Evolutionary conservation across 2,113 vertebrate species (phyloP).

Genomic region (Polypterus bichir): DNA sequence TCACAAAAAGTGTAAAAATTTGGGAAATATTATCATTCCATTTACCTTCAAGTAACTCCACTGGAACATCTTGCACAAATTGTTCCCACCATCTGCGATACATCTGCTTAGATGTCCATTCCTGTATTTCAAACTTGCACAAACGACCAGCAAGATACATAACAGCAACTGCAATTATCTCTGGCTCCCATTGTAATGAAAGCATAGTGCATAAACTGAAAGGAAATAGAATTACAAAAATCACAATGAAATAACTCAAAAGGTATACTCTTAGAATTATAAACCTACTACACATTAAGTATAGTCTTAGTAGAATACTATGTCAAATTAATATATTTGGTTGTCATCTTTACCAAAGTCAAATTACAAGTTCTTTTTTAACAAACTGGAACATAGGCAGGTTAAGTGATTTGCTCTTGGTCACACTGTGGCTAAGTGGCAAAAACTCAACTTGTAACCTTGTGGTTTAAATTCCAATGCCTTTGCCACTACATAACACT

Average conservation of each 20-base stretch:
- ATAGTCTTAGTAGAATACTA: neutral
- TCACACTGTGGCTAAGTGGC: no score
- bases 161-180: constrained; percentile 94
- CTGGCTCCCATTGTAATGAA: constrained; percentile 95
- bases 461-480: no score
- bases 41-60: constrained; percentile 90
- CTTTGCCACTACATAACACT: no score
- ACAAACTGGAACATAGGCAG: no score
- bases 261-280: no score
- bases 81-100: constrained; percentile 97
- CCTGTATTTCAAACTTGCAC: constrained; percentile 96
- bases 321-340: neutral
- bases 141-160: constrained; percentile 94
- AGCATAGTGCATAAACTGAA: constrained; percentile 87
- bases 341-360: no score
- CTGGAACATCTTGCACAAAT: constrained; percentile 94
- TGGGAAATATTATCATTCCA: neutral
- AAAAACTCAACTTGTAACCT: no score
- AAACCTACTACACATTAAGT: neutral
- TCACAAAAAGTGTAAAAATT: neutral
- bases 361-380: no score
- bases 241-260: neutral
- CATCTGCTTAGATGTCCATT: constrained; percentile 91
- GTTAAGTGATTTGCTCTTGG: no score
- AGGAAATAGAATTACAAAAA: constrained; percentile 10